Evolutionary conservation across 2,888 invertebrate genomes (phyloP).

Genomic region (Neoascia interrupta): DNA sequence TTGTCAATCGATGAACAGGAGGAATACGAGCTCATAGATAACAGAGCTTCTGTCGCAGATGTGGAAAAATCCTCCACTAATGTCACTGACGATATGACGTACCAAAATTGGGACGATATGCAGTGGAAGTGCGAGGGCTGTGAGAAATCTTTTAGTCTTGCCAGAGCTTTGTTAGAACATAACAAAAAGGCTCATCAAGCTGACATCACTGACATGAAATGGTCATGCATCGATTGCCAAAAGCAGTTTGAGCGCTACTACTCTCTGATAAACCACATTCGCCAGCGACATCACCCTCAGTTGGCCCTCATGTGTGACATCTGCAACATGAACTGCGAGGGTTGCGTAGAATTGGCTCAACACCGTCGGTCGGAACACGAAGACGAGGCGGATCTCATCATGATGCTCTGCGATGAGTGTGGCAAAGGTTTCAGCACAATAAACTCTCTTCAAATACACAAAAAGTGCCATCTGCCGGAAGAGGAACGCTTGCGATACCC

Average conservation of each 20-base stretch:
- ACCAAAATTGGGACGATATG: slow-evolving; percentile 60
- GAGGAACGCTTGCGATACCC: slow-evolving; percentile 46
- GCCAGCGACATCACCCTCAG: slow-evolving; percentile 71
- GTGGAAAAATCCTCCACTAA: neutral
- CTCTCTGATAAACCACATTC: slow-evolving; percentile 74
- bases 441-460: slow-evolving; percentile 70
- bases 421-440: slow-evolving; percentile 71
- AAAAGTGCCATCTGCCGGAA: slow-evolving; percentile 66
- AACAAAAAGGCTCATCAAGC: slow-evolving; percentile 27
- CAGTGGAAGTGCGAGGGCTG: slow-evolving; percentile 70
- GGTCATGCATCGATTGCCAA: slow-evolving; percentile 73
- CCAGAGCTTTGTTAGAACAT: slow-evolving; percentile 47
- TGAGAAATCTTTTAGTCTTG: neutral
- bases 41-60: slow-evolving; percentile 11
- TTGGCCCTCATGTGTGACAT: slow-evolving; percentile 72
- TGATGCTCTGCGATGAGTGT: slow-evolving; percentile 71
- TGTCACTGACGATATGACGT: neutral
- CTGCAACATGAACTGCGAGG: slow-evolving; percentile 68
- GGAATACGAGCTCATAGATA: neutral
- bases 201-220: slow-evolving; percentile 49
- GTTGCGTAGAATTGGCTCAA: slow-evolving; percentile 53
- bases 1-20: neutral
- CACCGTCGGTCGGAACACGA: slow-evolving; percentile 68
- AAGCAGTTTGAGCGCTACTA: slow-evolving; percentile 72
- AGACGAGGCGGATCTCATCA: slow-evolving; percentile 18